Base-by-base conservation (phyloP, 2,888 invertebrate genomes). In the Epirrhoe alternata region DNA sequence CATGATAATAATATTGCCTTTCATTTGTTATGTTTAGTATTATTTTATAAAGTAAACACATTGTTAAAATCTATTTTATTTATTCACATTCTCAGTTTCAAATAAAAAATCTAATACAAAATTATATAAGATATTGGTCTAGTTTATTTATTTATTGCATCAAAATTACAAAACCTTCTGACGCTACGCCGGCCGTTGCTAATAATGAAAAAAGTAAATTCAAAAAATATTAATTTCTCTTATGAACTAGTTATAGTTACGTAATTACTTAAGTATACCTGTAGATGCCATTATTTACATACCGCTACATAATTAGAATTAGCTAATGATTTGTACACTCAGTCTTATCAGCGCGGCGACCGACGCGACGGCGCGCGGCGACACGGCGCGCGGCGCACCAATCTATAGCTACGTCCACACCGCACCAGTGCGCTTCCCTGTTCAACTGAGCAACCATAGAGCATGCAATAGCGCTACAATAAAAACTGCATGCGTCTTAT, bases 281-380 rank as follows among this genome's bases (percentile, higher is more conserved):
- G 38, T 42, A 42, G 10, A 12, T 10, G 38, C 38, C 38, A 42
- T 42, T 42, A 42, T 42, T 4, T 42, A 42, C 38, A 10, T 10
- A 38, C 38, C 38, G 10, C 12, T 12, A 42, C 12, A 10, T 35
- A 35, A 42, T 12, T 38, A 10, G 38, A 42, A 42, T 42, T 42
- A 42, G 4, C 38, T 51, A 30, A 50, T 38, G 12, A 38, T 70
- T 69, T 70, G 70, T 74, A 75, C 74, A 75, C 66, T 84, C 84
- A 84, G 84, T 84, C 84, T 84, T 82, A 74, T 75, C 52, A 66
- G 74, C 70, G 58, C 69, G 55, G 42, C 3, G 24, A n/a, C 24
- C 24, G 24, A 3, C 24, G 24, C 24, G 24, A n/a, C n/a, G n/a
- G n/a, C n/a, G n/a, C n/a, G n/a, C n/a, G n/a, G n/a, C n/a, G n/a